phyloP scores from a whole-genome alignment of 2,797 vertebrate genomes.

The Erpetoichthys calabaricus region DNA sequence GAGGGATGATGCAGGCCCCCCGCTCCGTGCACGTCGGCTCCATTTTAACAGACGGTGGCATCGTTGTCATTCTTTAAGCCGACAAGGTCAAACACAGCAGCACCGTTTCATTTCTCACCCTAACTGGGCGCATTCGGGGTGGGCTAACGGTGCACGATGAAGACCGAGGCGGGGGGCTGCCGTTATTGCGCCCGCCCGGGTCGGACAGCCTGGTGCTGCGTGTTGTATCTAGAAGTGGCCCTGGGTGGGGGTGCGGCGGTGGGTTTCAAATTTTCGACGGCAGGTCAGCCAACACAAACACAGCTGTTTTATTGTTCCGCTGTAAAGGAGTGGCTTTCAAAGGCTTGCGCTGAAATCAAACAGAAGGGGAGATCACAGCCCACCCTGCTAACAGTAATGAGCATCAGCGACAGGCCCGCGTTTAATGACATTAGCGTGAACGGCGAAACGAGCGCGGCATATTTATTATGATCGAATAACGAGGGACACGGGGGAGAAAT shows the following conservation, averaged over 20 bases:
- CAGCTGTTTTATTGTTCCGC: constrained; percentile 65
- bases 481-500: too few species aligned
- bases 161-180: too few species aligned
- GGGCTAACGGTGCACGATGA: too few species aligned
- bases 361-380: constrained; percentile 33
- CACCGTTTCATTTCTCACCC: constrained; percentile 12
- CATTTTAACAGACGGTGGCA: constrained; percentile 14
- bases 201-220: too few species aligned
- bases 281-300: constrained; percentile 62
- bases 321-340: constrained; percentile 54
- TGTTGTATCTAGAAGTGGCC: too few species aligned
- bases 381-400: not conserved
- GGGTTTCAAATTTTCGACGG: constrained; percentile 44
- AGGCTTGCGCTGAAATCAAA: constrained; percentile 32
- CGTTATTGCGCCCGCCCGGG: too few species aligned
- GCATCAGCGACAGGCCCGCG: too few species aligned
- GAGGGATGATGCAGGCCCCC: constrained; percentile 6
- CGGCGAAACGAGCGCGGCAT: too few species aligned
- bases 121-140: constrained; percentile 6
- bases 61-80: constrained; percentile 19
- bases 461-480: too few species aligned
- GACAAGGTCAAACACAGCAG: constrained; percentile 12
- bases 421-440: too few species aligned
- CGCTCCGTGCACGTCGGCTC: not conserved
- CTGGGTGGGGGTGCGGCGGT: constrained; percentile 23